These are phyloP conservation scores for Tanypteryx hageni DNA, from an alignment of 2,888 invertebrate species.

Conservation along the genomic window DNA sequence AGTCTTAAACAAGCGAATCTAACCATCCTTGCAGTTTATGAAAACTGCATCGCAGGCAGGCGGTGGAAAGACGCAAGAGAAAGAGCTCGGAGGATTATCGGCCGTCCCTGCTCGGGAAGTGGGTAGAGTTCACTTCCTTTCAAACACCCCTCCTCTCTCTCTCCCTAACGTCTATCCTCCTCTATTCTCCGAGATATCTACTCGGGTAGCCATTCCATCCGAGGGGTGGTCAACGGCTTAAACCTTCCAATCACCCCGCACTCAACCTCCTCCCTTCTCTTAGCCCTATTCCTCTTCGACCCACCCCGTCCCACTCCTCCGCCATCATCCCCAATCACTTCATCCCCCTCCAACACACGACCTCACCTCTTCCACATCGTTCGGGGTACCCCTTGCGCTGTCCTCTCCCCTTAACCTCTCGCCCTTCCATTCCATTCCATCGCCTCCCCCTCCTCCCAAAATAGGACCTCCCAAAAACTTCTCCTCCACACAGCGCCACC, in stretches of 20 bases:
- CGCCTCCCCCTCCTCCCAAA: not conserved
- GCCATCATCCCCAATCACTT: constrained; percentile 21
- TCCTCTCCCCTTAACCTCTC: constrained; percentile 5
- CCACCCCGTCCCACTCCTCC: constrained; percentile 8
- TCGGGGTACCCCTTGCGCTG: not conserved
- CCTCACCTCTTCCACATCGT: not conserved
- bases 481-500: not conserved
- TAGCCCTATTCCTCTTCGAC: not conserved
- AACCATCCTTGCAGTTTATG: not conserved
- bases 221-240: constrained; percentile 45
- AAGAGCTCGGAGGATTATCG: not conserved
- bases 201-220: constrained; percentile 18
- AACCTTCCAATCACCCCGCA: constrained; percentile 48
- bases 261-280: constrained; percentile 18
- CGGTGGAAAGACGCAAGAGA: not conserved
- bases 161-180: not conserved
- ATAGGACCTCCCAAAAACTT: not conserved
- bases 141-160: not conserved
- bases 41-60: not conserved
- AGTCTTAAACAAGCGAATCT: no score
- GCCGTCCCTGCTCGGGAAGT: not conserved
- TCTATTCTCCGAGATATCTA: not conserved
- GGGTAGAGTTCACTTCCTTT: not conserved
- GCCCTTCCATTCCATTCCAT: no score
- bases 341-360: not conserved